Evolutionary conservation across 1,140 invertebrate genomes (phyloP).

Genomic region (Lucilia sericata): DNA sequence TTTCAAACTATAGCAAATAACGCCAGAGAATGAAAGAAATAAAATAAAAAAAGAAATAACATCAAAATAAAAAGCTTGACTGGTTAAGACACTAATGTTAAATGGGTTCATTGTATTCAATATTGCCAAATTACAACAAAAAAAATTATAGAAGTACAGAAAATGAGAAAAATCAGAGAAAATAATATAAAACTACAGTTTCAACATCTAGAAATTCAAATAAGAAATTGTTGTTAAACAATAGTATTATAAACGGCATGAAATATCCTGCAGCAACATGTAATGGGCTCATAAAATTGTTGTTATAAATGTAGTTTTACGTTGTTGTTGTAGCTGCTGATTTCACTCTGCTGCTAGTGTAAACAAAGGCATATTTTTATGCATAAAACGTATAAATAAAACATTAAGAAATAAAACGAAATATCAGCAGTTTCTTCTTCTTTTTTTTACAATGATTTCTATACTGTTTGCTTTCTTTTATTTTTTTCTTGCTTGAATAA

Average conservation of each 20-base stretch:
- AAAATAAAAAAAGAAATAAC: background rate
- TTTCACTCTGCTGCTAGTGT: background rate
- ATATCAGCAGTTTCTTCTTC: constrained; percentile 42
- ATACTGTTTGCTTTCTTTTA: too few relatives aligned
- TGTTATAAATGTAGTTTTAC: background rate
- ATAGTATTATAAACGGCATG: background rate
- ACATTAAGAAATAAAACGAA: constrained; percentile 43
- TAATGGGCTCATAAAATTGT: constrained; percentile 22
- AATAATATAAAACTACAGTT: background rate
- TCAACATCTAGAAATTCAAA: background rate
- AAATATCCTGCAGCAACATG: constrained; percentile 34
- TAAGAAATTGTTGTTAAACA: background rate
- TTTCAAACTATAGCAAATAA: constrained; percentile 28
- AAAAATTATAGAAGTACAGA: background rate
- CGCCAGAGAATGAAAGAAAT: background rate
- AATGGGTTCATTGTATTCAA: constrained; percentile 43
- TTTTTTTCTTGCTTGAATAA: background rate
- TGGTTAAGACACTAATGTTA: constrained; percentile 41
- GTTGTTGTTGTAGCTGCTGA: background rate
- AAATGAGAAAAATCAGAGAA: background rate
- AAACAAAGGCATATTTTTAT: constrained; percentile 43
- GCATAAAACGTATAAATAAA: constrained; percentile 39
- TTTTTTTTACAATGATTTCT: background rate
- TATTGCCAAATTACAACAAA: constrained; percentile 5
- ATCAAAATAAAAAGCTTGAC: constrained; percentile 13